These are phyloP conservation scores for Octopus sinensis DNA, from an alignment of 1,140 invertebrate species.

Conservation along the genomic window DNA sequence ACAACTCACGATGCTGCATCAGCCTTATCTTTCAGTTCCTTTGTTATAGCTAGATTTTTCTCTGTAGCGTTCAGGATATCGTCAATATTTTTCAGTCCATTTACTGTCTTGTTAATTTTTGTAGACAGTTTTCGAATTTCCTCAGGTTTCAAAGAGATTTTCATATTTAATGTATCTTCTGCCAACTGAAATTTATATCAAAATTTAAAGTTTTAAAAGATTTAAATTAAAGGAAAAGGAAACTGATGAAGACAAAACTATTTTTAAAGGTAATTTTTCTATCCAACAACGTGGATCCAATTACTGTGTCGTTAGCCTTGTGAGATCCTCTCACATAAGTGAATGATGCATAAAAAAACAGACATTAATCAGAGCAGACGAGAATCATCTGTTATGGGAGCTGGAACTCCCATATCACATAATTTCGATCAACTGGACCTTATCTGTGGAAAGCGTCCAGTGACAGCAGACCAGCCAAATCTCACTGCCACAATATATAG, in stretches of 20 bases:
- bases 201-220: not conserved
- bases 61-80: conserved; percentile 81
- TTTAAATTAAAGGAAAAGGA: not conserved
- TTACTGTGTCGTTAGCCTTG: no score
- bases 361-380: no score
- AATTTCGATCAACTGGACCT: no score
- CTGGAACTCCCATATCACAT: no score
- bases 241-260: not conserved
- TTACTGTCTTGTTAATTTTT: conserved; percentile 81
- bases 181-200: conserved; percentile 40
- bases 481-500: no score
- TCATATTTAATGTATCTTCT: conserved; percentile 62
- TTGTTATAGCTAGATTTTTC: conserved; percentile 72
- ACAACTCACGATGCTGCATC: conserved; percentile 70
- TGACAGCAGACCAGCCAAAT: no score
- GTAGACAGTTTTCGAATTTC: conserved; percentile 80
- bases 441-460: no score
- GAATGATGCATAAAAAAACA: no score
- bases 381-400: no score
- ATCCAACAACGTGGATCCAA: not conserved
- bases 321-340: no score
- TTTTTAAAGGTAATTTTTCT: not conserved
- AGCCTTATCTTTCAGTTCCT: conserved; percentile 72
- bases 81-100: conserved; percentile 83
- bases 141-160: conserved; percentile 74